Percentiles rank a stretch among this genome's conserved stretches.
These are phyloP conservation scores for Dromococcyx pavoninus DNA, from an alignment of 2,797 vertebrate species.

Conservation along the genomic window DNA sequence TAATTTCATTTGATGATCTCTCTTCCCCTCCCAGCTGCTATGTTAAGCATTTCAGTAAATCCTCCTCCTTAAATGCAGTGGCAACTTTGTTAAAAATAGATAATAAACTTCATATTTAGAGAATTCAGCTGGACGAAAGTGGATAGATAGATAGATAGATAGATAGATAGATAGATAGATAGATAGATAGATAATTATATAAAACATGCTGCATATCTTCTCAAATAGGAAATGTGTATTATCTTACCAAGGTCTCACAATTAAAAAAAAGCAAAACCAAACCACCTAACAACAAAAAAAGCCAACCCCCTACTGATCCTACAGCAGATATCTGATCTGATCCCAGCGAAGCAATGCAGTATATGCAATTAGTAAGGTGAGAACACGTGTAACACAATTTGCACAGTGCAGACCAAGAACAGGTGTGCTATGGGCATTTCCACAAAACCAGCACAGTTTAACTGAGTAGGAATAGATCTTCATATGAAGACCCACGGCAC, in stretches of 20 bases:
- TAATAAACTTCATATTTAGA: background rate
- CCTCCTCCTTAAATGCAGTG: background rate
- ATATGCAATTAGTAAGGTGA: background rate
- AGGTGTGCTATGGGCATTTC: background rate
- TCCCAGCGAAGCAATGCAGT: background rate
- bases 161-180: background rate
- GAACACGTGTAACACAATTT: background rate
- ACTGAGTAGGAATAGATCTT: background rate
- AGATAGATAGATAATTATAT: background rate
- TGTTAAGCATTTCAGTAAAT: background rate
- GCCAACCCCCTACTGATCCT: background rate
- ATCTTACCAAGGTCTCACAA: background rate
- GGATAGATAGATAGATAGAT: background rate
- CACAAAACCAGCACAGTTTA: background rate
- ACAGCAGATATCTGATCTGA: background rate
- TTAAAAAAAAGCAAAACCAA: background rate
- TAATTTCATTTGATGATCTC: background rate
- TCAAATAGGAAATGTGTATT: background rate
- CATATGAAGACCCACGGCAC: background rate
- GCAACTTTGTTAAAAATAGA: background rate
- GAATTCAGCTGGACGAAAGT: background rate
- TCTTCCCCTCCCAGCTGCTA: background rate
- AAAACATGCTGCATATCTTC: background rate
- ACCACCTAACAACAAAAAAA: background rate
- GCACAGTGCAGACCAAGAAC: background rate